Evolutionary conservation across 2,797 vertebrate species (phyloP), one percentile per base, ranked within the genome.

Genomic region (Margarornis squamiger): DNA sequence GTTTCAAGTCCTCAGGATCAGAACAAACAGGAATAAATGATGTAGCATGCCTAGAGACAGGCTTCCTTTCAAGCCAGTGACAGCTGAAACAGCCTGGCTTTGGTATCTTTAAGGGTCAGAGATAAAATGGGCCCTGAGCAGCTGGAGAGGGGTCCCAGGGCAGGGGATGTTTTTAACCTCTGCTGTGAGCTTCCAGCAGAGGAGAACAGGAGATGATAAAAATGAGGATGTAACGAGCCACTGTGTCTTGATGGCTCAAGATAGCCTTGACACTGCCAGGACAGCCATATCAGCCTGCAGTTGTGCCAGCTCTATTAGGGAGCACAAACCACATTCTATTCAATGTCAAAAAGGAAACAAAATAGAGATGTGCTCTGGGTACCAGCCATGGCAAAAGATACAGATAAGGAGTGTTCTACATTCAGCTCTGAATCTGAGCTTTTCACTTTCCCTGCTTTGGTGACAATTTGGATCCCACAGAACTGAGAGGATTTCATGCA

Each of bases 151-250:
- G 86, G 59, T 57, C 93, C 91, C 82, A 59, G 66, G 5, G 51
- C 86, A 91, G 46, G 55, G 52, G 52, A 95, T 65, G 66, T 79
- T 95, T 95, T 95, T 88, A 94, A 94, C 94, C 85, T 93, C 91
- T 77, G 67, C 90, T 87, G 63, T 77, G 68, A 78, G 57, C 62
- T 92, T 96, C 83, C 88, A 88, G 32, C 4, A 77, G 78, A 88
- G 91, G 38, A 62, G 93, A 92, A 70, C 46, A 87, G 66, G 14
- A 58, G 61, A 74, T 73, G 49, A 78, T 55, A 75, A 78, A 87
- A 83, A 75, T 43, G 54, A 86, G 81, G 52, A 27, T 81, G 57
- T 61, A 94, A 92, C 1, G 2, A 93, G 52, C 30, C 48, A 54
- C 73, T 9, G 62, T 34, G 74, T 57, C 78, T 91, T 63, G 83